phyloP scores from a whole-genome alignment of 92 coral and sea anemone genomes.

The Virgularia gustaviana region DNA sequence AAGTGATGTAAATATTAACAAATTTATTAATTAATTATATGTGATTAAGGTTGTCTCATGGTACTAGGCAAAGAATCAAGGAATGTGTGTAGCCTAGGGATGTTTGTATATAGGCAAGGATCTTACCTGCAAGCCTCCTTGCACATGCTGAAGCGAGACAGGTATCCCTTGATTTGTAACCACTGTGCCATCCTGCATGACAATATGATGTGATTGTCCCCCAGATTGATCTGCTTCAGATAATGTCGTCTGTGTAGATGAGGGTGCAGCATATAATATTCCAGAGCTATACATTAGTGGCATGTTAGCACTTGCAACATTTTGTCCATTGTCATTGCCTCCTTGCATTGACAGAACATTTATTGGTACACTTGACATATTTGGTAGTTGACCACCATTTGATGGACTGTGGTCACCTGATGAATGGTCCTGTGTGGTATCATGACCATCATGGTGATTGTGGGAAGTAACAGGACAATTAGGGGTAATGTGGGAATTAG shows the following conservation, averaged over 20 bases:
- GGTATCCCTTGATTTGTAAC: conserved; percentile 35
- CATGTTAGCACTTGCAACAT: conserved; percentile 29
- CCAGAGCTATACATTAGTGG: conserved; percentile 36
- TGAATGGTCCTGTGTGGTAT: conserved; percentile 22
- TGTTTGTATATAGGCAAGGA: no score
- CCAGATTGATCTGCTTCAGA: conserved; percentile 9
- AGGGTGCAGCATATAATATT: conserved; percentile 25
- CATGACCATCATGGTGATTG: conserved; percentile 27
- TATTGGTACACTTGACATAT: conserved; percentile 33
- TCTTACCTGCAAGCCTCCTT: conserved; percentile 21
- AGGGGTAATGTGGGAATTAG: conserved; percentile 22
- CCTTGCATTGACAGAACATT: conserved; percentile 38
- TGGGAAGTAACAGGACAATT: conserved; percentile 26
- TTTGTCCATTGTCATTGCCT: conserved; percentile 1
- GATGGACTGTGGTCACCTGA: conserved; percentile 29
- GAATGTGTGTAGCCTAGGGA: no score
- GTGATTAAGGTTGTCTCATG: no score
- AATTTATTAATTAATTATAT: no score
- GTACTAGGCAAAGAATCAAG: no score
- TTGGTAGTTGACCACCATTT: conserved; percentile 21
- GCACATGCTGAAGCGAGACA: conserved; percentile 26
- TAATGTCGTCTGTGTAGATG: conserved; percentile 18
- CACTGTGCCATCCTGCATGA: conserved; percentile 39
- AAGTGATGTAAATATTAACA: no score
- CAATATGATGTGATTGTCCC: conserved; percentile 19